Conservation (phyloP, 2,888 invertebrate species). For the Tridacna crocea region DNA sequence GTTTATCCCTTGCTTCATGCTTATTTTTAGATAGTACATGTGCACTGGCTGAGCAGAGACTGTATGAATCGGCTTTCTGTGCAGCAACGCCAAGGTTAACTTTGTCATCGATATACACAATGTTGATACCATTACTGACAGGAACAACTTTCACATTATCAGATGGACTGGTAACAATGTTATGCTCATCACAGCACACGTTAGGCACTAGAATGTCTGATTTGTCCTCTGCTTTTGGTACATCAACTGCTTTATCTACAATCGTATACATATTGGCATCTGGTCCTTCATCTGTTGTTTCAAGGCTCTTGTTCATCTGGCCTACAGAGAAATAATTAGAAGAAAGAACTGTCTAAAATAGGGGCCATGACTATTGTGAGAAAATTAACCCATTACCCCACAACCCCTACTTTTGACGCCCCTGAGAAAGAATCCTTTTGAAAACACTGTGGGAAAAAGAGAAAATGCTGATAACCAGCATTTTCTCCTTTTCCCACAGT, state of each 20-base stretch:
- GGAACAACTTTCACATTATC: no score
- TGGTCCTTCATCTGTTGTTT: not conserved
- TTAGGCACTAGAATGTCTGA: not conserved
- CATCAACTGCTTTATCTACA: not conserved
- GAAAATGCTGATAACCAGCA: not conserved
- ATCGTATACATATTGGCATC: not conserved
- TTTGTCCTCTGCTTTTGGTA: not conserved
- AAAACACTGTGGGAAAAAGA: not conserved
- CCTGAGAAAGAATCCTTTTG: no score
- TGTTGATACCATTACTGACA: no score
- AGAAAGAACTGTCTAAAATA: no score
- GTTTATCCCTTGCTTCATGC: no score
- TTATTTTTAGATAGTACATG: no score
- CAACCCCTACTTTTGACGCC: no score
- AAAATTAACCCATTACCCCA: not conserved
- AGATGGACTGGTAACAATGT: not conserved
- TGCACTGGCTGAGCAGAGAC: no score
- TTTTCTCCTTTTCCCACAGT: not conserved
- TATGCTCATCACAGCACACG: not conserved
- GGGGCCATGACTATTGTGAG: no score
- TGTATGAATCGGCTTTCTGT: no score
- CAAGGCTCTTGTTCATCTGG: not conserved
- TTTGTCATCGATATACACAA: no score
- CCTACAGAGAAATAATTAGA: not conserved
- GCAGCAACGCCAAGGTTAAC: no score